Base-by-base conservation (phyloP, 2,113 vertebrate species). In the Corythoichthys intestinalis region DNA sequence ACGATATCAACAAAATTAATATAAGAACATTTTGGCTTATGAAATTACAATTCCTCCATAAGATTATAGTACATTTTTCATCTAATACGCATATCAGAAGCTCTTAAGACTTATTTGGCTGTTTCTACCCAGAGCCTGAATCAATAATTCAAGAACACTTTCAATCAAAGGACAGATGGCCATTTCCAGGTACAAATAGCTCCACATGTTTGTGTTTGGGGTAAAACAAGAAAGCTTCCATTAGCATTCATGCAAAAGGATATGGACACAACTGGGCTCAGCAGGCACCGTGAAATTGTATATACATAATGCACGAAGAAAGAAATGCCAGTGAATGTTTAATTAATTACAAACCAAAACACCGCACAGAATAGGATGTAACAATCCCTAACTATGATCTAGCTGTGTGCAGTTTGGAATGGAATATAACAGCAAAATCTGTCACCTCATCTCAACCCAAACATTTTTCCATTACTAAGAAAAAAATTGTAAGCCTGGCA, bases 61-160 rank as follows among this genome's bases (percentile, higher is more conserved):
- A 57, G 28, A 57, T 34, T 6, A 37, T 49, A 46, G 34, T 57
- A 3, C 61, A 28, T 61, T 70, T 17, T 60, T 38, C 6, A 17
- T 50, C 69, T 49, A 58, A 57, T 14, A 28, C 20, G 20, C 20
- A 15, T 38, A n/a, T 66, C 56, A 41, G 7, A 75, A 52, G 4
- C 41, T 72, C 37, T 70, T 67, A 66, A 34, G 46, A 67, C 73
- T 34, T 13, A 59, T 75, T 63, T 56, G 37, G 62, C 38, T 3
- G 46, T 44, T 62, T 50, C 79, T 71, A 73, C 79, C 54, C 69
- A 20, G 38, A 66, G 41, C 0, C 15, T 44, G 50, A 79, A 80
- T 87, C 4, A 85, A 83, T 83, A 74, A 85, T 84, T 85, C 64
- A 83, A 44, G 74, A 65, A 50, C 38, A 49, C 71, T 78, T 37